A percentile compares a stretch with the other conserved stretches of the same genome.
Evolutionary conservation across 2,888 invertebrate species (phyloP).

Genomic region (Chironomus tentans): DNA sequence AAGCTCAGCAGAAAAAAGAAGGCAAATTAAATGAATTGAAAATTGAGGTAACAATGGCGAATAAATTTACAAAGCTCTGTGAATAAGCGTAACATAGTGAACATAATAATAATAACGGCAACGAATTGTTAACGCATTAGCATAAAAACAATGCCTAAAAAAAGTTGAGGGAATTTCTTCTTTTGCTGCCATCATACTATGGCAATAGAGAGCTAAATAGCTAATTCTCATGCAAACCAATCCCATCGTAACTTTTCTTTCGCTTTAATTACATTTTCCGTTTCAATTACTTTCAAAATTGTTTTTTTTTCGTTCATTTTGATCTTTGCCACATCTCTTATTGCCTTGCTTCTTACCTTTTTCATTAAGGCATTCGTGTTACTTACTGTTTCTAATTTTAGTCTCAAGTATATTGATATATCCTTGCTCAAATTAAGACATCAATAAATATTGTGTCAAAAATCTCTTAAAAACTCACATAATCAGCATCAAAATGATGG

Average conservation of each 20-base stretch:
- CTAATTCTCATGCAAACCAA: neutral
- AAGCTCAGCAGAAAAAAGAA: neutral
- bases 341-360: too few relatives aligned
- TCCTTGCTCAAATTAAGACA: too few relatives aligned
- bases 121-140: neutral
- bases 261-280: conserved; percentile 11
- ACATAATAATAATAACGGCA: neutral
- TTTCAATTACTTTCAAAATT: neutral
- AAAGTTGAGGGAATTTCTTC: neutral
- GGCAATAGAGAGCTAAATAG: neutral
- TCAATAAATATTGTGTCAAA: too few relatives aligned
- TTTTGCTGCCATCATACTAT: neutral
- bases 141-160: conserved; percentile 9
- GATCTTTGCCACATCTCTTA: neutral
- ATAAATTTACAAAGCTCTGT: neutral
- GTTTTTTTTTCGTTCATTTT: neutral
- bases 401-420: too few relatives aligned
- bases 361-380: too few relatives aligned
- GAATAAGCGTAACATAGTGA: conserved; percentile 9
- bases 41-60: conserved; percentile 1
- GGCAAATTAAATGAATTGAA: neutral
- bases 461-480: too few relatives aligned
- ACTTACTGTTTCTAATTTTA: too few relatives aligned
- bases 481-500: too few relatives aligned
- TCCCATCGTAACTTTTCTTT: conserved; percentile 1